Percentiles rank a stretch among this genome's conserved stretches.
Evolutionary conservation across 2,113 vertebrate species (phyloP).

Genomic region (Scytalopus superciliaris): DNA sequence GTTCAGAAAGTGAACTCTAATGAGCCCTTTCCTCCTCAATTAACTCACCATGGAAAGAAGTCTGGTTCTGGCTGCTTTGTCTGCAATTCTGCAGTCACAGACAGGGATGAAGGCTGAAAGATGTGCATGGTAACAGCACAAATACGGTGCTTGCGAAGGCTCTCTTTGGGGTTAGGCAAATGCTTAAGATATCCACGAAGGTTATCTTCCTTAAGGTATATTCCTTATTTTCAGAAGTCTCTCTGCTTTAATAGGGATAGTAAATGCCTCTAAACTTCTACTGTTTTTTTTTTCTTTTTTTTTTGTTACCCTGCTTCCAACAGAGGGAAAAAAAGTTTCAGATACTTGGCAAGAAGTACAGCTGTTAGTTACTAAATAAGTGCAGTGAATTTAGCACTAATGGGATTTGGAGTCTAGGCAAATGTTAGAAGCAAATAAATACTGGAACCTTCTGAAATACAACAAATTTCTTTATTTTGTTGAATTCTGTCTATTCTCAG

Average conservation of each 20-base stretch:
- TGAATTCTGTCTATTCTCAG: neutral
- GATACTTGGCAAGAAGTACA: neutral
- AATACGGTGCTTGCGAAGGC: neutral
- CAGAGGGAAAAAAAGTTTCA: neutral
- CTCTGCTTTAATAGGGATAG: neutral
- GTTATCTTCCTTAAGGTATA: neutral
- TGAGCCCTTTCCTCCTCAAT: conserved; percentile 1
- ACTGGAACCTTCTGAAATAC: neutral
- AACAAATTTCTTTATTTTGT: neutral
- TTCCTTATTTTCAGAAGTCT: neutral
- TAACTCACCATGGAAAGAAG: neutral
- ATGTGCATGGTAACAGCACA: neutral
- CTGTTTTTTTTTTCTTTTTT: conserved; percentile 11
- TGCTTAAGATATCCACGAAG: neutral
- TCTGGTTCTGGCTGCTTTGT: neutral
- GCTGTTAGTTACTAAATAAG: neutral
- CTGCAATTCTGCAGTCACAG: neutral
- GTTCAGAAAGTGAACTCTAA: conserved; percentile 26
- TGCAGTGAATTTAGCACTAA: neutral
- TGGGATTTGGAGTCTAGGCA: neutral
- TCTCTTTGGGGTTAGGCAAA: neutral
- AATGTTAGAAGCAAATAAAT: neutral
- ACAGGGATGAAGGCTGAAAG: neutral
- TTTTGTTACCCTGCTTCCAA: neutral
- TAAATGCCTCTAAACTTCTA: neutral